phyloP scores from a whole-genome alignment of 2,888 invertebrate genomes.

The Xylota segnis region DNA sequence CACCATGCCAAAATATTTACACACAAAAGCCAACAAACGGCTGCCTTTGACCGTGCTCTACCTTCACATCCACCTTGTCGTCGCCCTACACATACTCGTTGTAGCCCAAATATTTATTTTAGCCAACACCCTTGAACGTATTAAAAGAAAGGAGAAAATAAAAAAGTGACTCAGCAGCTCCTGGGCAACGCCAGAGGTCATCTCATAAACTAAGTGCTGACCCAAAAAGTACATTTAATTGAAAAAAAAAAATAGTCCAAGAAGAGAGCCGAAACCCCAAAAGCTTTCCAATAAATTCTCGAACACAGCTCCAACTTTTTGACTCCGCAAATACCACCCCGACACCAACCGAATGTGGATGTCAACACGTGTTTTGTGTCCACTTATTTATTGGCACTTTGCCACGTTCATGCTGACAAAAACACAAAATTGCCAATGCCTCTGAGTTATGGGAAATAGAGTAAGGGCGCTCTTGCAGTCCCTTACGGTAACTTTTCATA shows the following conservation, averaged over 20 bases:
- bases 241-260: constrained; percentile 49
- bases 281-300: constrained; percentile 51
- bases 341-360: constrained; percentile 46
- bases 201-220: constrained; percentile 57
- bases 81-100: constrained; percentile 13
- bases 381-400: constrained; percentile 71
- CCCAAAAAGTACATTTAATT: constrained; percentile 56
- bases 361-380: constrained; percentile 75
- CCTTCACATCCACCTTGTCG: constrained; percentile 55
- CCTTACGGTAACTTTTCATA: constrained; percentile 35
- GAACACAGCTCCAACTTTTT: constrained; percentile 6
- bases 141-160: constrained; percentile 31
- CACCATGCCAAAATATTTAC: constrained; percentile 50
- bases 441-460: constrained; percentile 55
- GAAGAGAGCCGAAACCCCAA: constrained; percentile 27
- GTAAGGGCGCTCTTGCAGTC: constrained; percentile 34
- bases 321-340: constrained; percentile 6
- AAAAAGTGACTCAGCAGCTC: constrained; percentile 49
- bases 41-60: constrained; percentile 34
- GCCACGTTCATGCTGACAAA: constrained; percentile 72
- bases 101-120: constrained; percentile 41
- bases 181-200: constrained; percentile 58
- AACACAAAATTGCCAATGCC: constrained; percentile 72
- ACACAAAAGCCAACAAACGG: neutral
- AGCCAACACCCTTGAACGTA: constrained; percentile 57